Base-by-base conservation (phyloP, 2,888 invertebrate genomes). In the Syrphus vitripennis region DNA sequence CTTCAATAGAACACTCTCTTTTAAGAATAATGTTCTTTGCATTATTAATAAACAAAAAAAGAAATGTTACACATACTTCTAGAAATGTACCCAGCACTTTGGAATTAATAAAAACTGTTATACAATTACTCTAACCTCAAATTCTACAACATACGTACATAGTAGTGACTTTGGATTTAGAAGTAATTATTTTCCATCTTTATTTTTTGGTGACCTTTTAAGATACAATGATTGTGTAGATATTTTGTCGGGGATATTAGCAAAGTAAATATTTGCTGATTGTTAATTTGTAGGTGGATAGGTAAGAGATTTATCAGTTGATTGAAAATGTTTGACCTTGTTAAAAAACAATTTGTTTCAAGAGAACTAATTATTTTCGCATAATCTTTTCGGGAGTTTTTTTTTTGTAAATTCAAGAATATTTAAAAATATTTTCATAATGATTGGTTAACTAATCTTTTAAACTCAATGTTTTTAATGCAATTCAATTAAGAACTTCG, bases 1-100 rank as follows among this genome's bases (percentile, higher is more conserved):
- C 48, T 1, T 14, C 26, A 45, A 40, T 67, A 63, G 71, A 59
- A 76, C 61, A 72, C 80, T 65, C 80, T 57, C 63, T 48, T n/a
- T n/a, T 3, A 12, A 63, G 69, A 26, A 50, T 26, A 57, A 34
- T 67, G 16, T 34, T 67, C 42, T 65, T 45, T 29, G 16, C 12
- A 45, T 45, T 45, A 48, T 24, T 21, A 48, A 24, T 5, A 14
- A 48, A 21, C 24, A 14, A 24, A 21, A 48, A 59, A 59, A 59
- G 59, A 59, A 59, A 59, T 59, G 19, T 59, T 21, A 21, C 6
- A 14, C 19, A 24, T 4, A 34, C 34, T 1, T 9, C 21, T 4
- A 40, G 14, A 7, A n/a, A 45, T 16, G 7, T 16, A 55, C 21
- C 1, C 9, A 6, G 57, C 24, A 14, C 24, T n/a, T 61, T 21